Evolutionary conservation across 2,888 invertebrate species (phyloP), one percentile per base, ranked within the genome.

Genomic region (Rutpela maculata): DNA sequence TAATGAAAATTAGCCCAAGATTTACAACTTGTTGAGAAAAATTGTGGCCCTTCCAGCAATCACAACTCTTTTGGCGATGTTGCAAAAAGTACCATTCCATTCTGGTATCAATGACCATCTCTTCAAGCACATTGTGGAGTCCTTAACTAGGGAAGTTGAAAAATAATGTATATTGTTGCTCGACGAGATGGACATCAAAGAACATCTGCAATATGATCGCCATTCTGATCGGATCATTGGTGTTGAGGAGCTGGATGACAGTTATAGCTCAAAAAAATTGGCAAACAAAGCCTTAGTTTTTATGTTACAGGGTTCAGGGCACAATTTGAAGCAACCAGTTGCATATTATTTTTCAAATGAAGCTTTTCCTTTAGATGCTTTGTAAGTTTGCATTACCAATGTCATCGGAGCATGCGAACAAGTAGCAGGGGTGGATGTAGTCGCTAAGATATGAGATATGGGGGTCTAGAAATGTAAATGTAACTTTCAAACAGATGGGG

Each of bases 241-340:
- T 6, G 74, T 75, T 75, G 75, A 80, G 73, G 78, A 81, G n/a
- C 55, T 74, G 17, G 76, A 68, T 38, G 59, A 26, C 19, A 59
- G 35, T 15, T 15, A 18, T 26, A 2, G 31, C 9, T 75, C 55
- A 5, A 38, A 35, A 19, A 77, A 79, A 75, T 56, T 55, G 7
- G 82, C 80, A 31, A 82, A 79, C 59, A 75, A 76, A 43, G 81
- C 78, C 9, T 26, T 81, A 18, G 79, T 80, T 12, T 82, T 82
- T 73, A 82, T 81, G 81, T 73, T 75, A 9, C 57, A 69, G 22
- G 76, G 72, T 15, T 60, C 70, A 38, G 9, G 10, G 12, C 55
- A n/a, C 55, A 65, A 70, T 35, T 83, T 83, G 80, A 84, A 83
- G 63, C 81, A 83, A 63, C 78, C 84, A 38, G 75, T 84, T 3